phyloP scores from a whole-genome alignment of 92 coral and sea anemone species.

The Actinostola sp. region DNA sequence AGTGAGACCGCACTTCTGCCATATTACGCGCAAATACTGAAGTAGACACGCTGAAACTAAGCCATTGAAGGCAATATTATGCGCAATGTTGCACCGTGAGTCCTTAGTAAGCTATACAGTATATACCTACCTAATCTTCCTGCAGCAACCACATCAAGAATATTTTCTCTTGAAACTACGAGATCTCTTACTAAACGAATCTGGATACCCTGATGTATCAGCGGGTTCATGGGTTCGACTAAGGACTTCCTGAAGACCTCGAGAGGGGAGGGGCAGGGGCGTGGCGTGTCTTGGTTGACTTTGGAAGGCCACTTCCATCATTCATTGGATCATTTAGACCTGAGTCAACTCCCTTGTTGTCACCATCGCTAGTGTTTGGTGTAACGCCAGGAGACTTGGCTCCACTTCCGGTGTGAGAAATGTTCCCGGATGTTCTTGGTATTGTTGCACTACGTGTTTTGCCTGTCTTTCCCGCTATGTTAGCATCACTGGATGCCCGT shows the following conservation, averaged over 20 bases:
- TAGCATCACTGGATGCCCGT: background rate
- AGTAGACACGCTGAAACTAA: too few relatives aligned
- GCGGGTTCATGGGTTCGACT: constrained; percentile 45
- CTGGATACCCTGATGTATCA: constrained; percentile 89
- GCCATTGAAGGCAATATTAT: too few relatives aligned
- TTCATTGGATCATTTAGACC: background rate
- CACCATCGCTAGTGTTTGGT: background rate
- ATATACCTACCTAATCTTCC: constrained; percentile 33
- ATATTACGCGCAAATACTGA: too few relatives aligned
- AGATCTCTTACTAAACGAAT: constrained; percentile 65
- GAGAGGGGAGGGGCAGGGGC: constrained; percentile 67
- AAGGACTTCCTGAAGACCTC: constrained; percentile 60
- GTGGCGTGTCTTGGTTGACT: constrained; percentile 52
- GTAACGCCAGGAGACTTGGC: too few relatives aligned
- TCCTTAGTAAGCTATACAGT: background rate
- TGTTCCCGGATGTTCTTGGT: background rate
- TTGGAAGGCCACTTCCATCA: constrained; percentile 15
- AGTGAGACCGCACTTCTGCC: too few relatives aligned
- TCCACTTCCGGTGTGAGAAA: background rate
- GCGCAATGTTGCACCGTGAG: background rate
- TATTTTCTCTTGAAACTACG: constrained; percentile 67
- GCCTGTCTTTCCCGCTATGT: background rate
- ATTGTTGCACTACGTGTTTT: constrained; percentile 10
- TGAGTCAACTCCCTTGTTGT: background rate
- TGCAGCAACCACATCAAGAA: constrained; percentile 38